These are phyloP conservation scores for Dynastes tityus DNA, from an alignment of 2,888 invertebrate genomes.

Conservation along the genomic window DNA sequence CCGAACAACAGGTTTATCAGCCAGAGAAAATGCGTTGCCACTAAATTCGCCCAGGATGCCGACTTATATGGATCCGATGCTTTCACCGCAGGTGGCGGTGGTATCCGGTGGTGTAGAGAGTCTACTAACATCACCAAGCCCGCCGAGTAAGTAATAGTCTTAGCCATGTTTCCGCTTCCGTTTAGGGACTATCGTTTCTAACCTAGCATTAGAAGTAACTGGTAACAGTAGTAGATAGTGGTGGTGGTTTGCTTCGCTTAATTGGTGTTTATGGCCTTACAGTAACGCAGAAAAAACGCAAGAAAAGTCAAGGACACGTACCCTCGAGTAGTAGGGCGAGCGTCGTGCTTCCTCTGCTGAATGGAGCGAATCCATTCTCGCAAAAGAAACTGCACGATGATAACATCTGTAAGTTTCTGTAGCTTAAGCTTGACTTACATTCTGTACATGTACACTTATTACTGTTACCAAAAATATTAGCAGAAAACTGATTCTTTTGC, in stretches of 20 bases:
- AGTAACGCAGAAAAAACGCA: conserved; percentile 70
- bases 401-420: conserved; percentile 62
- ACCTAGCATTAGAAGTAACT: conserved; percentile 2
- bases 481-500: no score
- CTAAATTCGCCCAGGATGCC: conserved; percentile 56
- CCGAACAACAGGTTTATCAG: conserved; percentile 48
- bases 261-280: conserved; percentile 45
- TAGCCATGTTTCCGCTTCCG: conserved; percentile 3
- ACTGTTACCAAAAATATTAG: no score
- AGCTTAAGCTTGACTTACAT: conserved; percentile 19
- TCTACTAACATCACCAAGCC: conserved; percentile 73
- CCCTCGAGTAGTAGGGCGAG: conserved; percentile 84
- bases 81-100: conserved; percentile 67
- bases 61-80: conserved; percentile 55
- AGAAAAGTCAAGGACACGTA: conserved; percentile 71
- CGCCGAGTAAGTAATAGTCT: conserved; percentile 72
- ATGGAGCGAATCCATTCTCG: conserved; percentile 74
- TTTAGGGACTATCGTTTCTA: background rate
- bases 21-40: conserved; percentile 48
- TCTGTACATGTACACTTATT: no score
- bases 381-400: conserved; percentile 74
- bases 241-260: conserved; percentile 49
- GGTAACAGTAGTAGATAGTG: conserved; percentile 15
- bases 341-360: conserved; percentile 82
- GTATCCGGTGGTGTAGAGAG: conserved; percentile 69